Base-by-base conservation (phyloP, 2,113 vertebrate genomes). In the Spea multiplicata region DNA sequence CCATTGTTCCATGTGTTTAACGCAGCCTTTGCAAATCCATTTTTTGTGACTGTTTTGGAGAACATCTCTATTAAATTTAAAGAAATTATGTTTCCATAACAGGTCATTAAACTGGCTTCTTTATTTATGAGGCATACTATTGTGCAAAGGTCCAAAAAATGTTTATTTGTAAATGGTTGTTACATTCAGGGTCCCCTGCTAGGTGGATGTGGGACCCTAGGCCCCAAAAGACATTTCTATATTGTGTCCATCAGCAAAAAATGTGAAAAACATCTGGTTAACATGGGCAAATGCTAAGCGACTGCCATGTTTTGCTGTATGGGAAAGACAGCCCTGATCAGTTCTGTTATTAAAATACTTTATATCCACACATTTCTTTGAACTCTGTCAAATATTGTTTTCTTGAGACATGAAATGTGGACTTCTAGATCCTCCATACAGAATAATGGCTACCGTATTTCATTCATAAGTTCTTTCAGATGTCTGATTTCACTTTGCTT, bases 51-150 rank as follows among this genome's bases (percentile, higher is more conserved):
- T 59, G 66, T 62, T 61, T 70, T 77, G 45, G 62, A 70, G 8
- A 77, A 77, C 75, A 77, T 77, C 75, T 77, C 66, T 70, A 77
- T 70, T 71, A 49, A 8, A 77, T 77, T 71, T 77, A 30, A 17
- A 61, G 50, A 13, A 57, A 57, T 57, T 13, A 7, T 8, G 61
- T 16, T 64, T 30, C 9, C 14, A 64, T 6, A 64, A 8, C 16
- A 30, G 30, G 6, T 64, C 61, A 6, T 64, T 64, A 17, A 64
- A 16, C 5, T 17, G 6, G 1, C 30, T 30, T 30, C 30, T 30
- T 30, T 30, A 30, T 30, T 30, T 30, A 30, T 30, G 30, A 30
- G 30, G 30, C 30, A 30, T 30, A 30, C 30, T 30, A 30, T 30
- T 30, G 30, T 30, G 30, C 30, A 30, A 30, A 30, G 30, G 30